These are phyloP conservation scores for Spea bombifrons DNA, from an alignment of 2,113 vertebrate genomes.

Conservation along the genomic window DNA sequence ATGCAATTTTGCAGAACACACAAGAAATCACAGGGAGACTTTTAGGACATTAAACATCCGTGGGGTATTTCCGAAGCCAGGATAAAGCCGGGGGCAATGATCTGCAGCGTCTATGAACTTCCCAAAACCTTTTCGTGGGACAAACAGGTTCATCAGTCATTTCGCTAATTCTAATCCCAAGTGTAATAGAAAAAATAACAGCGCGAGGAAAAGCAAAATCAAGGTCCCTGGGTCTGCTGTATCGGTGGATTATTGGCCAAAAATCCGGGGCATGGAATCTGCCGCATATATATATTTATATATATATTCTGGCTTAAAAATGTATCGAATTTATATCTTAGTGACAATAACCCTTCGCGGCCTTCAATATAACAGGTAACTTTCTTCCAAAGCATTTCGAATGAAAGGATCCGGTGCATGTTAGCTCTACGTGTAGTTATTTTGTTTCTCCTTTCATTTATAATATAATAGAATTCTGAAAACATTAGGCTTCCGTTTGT, in stretches of 20 bases:
- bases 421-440: background rate
- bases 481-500: constrained; percentile 25
- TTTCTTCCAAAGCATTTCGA: background rate
- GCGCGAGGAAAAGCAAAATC: too few relatives aligned
- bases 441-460: background rate
- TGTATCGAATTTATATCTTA: too few relatives aligned
- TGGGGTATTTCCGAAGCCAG: background rate
- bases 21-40: constrained; percentile 9
- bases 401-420: background rate
- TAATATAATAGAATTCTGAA: constrained; percentile 32
- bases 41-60: background rate
- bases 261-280: too few relatives aligned
- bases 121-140: background rate
- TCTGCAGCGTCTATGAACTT: background rate
- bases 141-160: too few relatives aligned
- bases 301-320: too few relatives aligned
- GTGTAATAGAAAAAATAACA: too few relatives aligned
- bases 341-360: background rate
- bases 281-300: too few relatives aligned
- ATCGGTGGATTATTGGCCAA: too few relatives aligned
- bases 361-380: background rate
- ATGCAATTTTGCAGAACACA: constrained; percentile 26
- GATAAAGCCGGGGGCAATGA: background rate
- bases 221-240: too few relatives aligned
- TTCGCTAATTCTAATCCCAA: too few relatives aligned